Conservation (phyloP, 2,113 vertebrate genomes). For the Donacobius atricapilla region DNA sequence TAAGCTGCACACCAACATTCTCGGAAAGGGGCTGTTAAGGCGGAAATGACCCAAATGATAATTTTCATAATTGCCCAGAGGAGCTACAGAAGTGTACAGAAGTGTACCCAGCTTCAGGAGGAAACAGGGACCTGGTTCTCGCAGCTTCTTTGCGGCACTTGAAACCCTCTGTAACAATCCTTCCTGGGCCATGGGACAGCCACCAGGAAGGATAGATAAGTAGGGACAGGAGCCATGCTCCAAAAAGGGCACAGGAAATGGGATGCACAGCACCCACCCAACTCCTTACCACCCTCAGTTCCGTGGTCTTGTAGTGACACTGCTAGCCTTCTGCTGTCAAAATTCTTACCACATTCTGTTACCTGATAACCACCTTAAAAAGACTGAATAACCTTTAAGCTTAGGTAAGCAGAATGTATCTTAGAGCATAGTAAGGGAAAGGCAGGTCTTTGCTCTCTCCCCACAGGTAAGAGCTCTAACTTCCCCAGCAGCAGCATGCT, state of each 20-base stretch:
- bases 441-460: neutral
- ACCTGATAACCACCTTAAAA: neutral
- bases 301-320: fast-evolving
- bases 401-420: neutral
- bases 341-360: neutral
- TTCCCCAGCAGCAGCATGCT: neutral
- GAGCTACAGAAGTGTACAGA: neutral
- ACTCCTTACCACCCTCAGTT: neutral
- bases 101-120: fast-evolving
- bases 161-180: neutral
- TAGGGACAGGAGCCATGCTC: neutral
- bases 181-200: neutral
- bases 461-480: neutral
- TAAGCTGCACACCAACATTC: neutral
- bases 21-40: neutral
- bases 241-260: neutral
- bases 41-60: neutral
- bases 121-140: neutral
- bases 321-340: neutral
- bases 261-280: neutral
- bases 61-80: neutral
- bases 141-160: neutral
- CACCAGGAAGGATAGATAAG: fast-evolving
- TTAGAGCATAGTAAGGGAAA: neutral
- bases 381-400: neutral